Percentiles rank a stretch among this genome's conserved stretches.
Conservation (phyloP, 1,140 invertebrate species). For the Drosophila kikkawai region DNA sequence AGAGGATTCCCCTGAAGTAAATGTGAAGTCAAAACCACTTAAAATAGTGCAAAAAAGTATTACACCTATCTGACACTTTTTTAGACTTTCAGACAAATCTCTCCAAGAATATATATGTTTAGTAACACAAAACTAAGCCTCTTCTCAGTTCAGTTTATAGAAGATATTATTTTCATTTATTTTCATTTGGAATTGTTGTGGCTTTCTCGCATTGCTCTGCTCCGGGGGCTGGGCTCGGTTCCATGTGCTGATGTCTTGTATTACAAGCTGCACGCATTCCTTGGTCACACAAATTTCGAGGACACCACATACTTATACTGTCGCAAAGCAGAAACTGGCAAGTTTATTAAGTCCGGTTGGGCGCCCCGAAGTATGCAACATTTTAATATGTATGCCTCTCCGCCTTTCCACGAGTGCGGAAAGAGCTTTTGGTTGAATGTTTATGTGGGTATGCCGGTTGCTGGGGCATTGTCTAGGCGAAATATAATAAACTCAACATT, state of each 20-base stretch:
- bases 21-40: neutral
- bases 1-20: neutral
- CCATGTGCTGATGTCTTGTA: slow-evolving; percentile 56
- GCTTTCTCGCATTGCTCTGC: slow-evolving; percentile 8
- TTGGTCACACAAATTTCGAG: slow-evolving; percentile 60
- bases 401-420: slow-evolving; percentile 8
- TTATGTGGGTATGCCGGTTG: slow-evolving; percentile 5
- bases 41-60: neutral
- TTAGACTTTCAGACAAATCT: neutral
- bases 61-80: neutral
- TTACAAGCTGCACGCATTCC: slow-evolving; percentile 76
- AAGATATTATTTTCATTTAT: slow-evolving; percentile 5
- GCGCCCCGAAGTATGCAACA: slow-evolving; percentile 68
- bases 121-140: neutral
- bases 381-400: slow-evolving; percentile 75
- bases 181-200: slow-evolving; percentile 4
- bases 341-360: slow-evolving; percentile 77
- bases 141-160: neutral
- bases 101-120: too few relatives aligned
- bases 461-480: slow-evolving; percentile 47
- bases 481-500: slow-evolving; percentile 71
- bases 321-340: slow-evolving; percentile 28
- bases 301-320: slow-evolving; percentile 17
- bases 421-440: slow-evolving; percentile 2
- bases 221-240: neutral